A percentile compares a stretch with the other conserved stretches of the same genome.
phyloP scores from a whole-genome alignment of 2,888 invertebrate genomes.

The Xylophagus ater region DNA sequence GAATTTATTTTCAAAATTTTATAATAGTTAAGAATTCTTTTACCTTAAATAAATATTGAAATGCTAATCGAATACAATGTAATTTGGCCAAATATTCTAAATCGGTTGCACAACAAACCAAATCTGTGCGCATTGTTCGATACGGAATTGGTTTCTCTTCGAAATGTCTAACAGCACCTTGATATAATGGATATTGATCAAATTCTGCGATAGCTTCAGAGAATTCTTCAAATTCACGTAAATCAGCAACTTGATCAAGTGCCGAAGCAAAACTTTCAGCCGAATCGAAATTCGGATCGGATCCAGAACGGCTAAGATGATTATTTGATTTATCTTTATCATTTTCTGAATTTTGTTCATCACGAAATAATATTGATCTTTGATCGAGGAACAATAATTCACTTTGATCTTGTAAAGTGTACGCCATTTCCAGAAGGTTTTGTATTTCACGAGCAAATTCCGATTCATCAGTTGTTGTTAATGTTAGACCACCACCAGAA shows the following conservation, averaged over 20 bases:
- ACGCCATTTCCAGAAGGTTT: slow-evolving; percentile 69
- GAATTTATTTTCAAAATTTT: too few relatives aligned
- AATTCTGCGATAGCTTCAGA: slow-evolving; percentile 63
- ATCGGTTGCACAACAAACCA: slow-evolving; percentile 80
- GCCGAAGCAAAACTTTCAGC: slow-evolving; percentile 95
- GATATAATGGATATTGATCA: slow-evolving; percentile 74
- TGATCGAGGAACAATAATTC: slow-evolving; percentile 81
- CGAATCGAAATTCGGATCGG: slow-evolving; percentile 62
- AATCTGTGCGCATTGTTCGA: slow-evolving; percentile 70
- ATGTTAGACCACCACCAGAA: slow-evolving; percentile 42
- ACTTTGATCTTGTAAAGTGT: slow-evolving; percentile 74
- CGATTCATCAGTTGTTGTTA: slow-evolving; percentile 74
- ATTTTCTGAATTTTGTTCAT: slow-evolving; percentile 49
- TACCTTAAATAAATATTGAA: slow-evolving; percentile 63
- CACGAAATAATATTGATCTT: slow-evolving; percentile 74
- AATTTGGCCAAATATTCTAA: slow-evolving; percentile 93
- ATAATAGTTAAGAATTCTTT: background rate
- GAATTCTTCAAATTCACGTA: slow-evolving; percentile 81
- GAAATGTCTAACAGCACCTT: slow-evolving; percentile 70
- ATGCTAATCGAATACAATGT: slow-evolving; percentile 82
- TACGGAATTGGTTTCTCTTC: slow-evolving; percentile 44
- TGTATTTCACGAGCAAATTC: slow-evolving; percentile 76
- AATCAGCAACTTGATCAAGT: slow-evolving; percentile 81
- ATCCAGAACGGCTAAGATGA: slow-evolving; percentile 32
- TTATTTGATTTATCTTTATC: slow-evolving; percentile 26